A percentile compares a stretch with the other conserved stretches of the same genome.
Evolutionary conservation across 2,797 vertebrate species (phyloP).

Genomic region (Heterohyrax brucei): DNA sequence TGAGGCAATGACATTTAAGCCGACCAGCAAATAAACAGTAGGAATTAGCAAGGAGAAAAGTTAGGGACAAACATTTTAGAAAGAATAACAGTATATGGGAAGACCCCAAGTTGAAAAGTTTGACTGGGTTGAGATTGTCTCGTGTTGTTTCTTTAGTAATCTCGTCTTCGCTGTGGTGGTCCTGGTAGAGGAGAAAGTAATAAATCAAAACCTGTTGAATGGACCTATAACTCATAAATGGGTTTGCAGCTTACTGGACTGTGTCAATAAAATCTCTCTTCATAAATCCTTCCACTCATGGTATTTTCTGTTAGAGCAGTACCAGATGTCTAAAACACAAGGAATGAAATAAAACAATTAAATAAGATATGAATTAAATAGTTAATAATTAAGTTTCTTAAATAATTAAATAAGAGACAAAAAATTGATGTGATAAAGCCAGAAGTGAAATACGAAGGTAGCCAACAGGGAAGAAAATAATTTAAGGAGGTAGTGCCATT

Average conservation of each 20-base stretch:
- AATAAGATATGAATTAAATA: constrained; percentile 35
- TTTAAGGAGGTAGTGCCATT: constrained; percentile 10
- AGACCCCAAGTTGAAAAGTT: neutral
- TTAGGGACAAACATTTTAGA: neutral
- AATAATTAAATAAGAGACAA: neutral
- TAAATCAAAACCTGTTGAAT: neutral
- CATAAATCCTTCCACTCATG: too few species aligned
- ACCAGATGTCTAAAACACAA: neutral
- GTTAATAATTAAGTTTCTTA: neutral
- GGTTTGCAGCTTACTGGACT: too few species aligned
- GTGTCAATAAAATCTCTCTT: too few species aligned
- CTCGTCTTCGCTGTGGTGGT: neutral
- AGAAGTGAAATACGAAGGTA: neutral
- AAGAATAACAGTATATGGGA: neutral
- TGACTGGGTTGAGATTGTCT: neutral
- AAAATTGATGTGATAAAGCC: neutral
- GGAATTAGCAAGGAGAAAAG: constrained; percentile 17
- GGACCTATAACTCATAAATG: too few species aligned
- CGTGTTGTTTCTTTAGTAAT: neutral
- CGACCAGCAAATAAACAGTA: neutral
- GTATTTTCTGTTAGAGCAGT: too few species aligned
- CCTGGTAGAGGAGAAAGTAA: neutral
- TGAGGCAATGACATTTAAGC: neutral
- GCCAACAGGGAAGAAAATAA: neutral
- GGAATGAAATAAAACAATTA: neutral